Evolutionary conservation across 2,888 invertebrate species (phyloP).

Genomic region (Alloplasta piceator): DNA sequence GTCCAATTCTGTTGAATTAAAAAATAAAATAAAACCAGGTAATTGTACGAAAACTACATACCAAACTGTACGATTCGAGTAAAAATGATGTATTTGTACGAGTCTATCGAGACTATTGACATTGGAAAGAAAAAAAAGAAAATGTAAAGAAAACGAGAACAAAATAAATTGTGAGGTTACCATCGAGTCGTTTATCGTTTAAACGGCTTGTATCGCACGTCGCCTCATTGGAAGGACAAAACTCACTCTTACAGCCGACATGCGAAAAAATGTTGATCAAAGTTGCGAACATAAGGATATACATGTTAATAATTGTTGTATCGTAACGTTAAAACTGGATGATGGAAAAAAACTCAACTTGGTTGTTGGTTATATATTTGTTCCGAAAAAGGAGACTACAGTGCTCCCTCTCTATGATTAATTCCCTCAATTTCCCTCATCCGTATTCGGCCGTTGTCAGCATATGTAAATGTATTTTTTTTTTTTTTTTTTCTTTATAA

Average conservation of each 20-base stretch:
- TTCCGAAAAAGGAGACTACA: too few relatives aligned
- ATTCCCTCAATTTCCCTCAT: too few relatives aligned
- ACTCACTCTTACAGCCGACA: constrained; percentile 40
- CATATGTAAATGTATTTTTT: too few relatives aligned
- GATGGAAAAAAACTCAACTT: too few relatives aligned
- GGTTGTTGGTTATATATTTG: too few relatives aligned
- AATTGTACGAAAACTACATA: not conserved
- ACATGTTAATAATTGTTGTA: too few relatives aligned
- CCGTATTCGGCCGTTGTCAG: too few relatives aligned
- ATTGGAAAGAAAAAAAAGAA: constrained; percentile 44
- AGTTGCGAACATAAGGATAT: constrained; percentile 9
- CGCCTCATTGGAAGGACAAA: constrained; percentile 62
- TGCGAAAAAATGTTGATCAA: constrained; percentile 10
- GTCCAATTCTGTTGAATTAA: constrained; percentile 84
- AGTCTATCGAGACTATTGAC: not conserved
- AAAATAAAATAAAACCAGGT: not conserved
- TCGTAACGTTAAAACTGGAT: too few relatives aligned
- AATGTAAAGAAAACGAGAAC: not conserved
- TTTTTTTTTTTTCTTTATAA: too few relatives aligned
- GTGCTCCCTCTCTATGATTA: too few relatives aligned
- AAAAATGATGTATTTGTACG: not conserved
- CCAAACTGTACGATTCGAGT: not conserved
- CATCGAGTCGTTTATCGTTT: constrained; percentile 58
- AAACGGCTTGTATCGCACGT: constrained; percentile 49
- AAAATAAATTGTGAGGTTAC: constrained; percentile 61